Conservation (phyloP, 2,113 vertebrate species). For the Anhinga rufa region DNA sequence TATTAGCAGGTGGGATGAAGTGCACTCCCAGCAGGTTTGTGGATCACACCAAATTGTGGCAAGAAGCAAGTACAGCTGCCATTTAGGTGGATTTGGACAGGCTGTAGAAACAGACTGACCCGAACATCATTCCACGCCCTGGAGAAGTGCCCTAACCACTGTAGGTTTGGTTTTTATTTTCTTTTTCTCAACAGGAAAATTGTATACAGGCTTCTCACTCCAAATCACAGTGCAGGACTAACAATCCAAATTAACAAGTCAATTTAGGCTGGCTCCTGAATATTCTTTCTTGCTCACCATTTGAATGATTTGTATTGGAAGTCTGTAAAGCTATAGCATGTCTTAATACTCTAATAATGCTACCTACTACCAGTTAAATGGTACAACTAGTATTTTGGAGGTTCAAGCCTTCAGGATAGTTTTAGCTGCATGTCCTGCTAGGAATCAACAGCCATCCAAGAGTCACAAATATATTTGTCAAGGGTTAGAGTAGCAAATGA, state of each 20-base stretch:
- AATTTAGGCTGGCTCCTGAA: not conserved
- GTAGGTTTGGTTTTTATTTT: not conserved
- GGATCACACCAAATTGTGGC: not conserved
- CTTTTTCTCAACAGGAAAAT: not conserved
- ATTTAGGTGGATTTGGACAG: not conserved
- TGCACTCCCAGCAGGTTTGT: not conserved
- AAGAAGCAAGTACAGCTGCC: fast-evolving
- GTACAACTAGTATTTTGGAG: not conserved
- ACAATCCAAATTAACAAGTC: not conserved
- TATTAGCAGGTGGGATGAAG: not conserved
- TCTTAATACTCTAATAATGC: not conserved
- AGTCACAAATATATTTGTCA: not conserved
- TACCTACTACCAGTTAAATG: not conserved
- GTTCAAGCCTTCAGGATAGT: not conserved
- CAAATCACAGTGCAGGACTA: not conserved
- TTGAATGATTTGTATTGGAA: not conserved
- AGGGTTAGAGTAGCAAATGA: not conserved
- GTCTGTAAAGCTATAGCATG: not conserved
- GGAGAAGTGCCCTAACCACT: not conserved
- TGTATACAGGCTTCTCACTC: not conserved
- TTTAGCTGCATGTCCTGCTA: not conserved
- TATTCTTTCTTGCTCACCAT: not conserved
- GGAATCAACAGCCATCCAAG: not conserved
- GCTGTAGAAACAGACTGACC: not conserved
- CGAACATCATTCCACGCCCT: not conserved